Percentiles rank a stretch among this genome's conserved stretches.
Evolutionary conservation across 1,140 invertebrate species (phyloP).

Genomic region (Goniozus legneri): DNA sequence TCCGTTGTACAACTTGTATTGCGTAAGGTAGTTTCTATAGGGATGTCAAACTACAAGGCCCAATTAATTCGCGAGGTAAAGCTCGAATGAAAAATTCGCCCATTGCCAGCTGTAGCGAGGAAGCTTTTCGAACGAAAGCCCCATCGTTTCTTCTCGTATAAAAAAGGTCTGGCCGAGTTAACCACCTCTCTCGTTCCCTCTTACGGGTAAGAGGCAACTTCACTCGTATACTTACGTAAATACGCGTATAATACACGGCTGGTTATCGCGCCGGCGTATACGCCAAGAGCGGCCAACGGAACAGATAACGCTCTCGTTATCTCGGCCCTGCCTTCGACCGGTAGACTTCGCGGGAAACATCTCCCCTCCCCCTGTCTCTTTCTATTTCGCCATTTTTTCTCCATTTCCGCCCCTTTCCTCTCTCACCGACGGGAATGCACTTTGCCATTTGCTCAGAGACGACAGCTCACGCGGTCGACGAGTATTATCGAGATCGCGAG

Average conservation of each 20-base stretch:
- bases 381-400: not conserved
- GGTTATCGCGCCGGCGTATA: constrained; percentile 18
- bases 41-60: too few species aligned
- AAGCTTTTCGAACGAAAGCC: too few species aligned
- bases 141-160: too few species aligned
- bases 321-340: not conserved
- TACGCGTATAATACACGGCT: constrained; percentile 8
- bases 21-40: too few species aligned
- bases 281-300: constrained; percentile 1
- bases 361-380: constrained; percentile 3
- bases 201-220: too few species aligned
- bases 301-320: constrained; percentile 16
- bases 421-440: constrained; percentile 3
- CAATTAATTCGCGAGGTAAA: too few species aligned
- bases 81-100: too few species aligned
- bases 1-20: too few species aligned
- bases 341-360: not conserved
- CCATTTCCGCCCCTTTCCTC: not conserved
- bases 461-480: not conserved
- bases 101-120: too few species aligned
- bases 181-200: too few species aligned
- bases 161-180: too few species aligned
- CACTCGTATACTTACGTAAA: constrained; percentile 18
- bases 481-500: not conserved
- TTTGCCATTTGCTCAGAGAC: constrained; percentile 12